A percentile compares a stretch with the other conserved stretches of the same genome.
These are phyloP conservation scores for Bombus confusus DNA, from an alignment of 1,140 invertebrate species.

Conservation along the genomic window DNA sequence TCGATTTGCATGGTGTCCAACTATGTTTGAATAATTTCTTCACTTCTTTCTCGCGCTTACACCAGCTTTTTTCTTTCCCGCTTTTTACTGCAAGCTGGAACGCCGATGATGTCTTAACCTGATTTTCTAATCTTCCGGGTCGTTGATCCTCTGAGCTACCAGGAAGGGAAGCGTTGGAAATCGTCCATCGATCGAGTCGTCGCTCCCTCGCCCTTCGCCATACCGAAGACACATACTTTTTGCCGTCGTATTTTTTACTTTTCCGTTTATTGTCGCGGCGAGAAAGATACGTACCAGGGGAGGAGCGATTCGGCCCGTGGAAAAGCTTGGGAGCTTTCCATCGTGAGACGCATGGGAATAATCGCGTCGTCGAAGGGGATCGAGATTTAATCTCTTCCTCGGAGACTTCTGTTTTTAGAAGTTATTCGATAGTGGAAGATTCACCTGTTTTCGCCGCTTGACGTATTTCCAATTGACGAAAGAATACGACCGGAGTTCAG, in stretches of 20 bases:
- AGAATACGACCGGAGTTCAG: too few relatives aligned
- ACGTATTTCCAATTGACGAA: too few relatives aligned
- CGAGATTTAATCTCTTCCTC: too few relatives aligned
- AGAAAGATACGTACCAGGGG: background rate
- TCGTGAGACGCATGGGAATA: background rate
- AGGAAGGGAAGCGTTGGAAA: background rate
- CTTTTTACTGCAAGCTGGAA: too few relatives aligned
- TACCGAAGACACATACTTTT: background rate
- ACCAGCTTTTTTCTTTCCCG: too few relatives aligned
- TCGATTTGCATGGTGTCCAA: background rate
- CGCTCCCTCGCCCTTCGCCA: background rate
- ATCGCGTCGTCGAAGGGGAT: background rate
- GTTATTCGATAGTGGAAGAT: too few relatives aligned
- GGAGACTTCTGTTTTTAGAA: too few relatives aligned
- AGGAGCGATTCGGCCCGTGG: background rate
- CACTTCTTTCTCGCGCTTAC: too few relatives aligned
- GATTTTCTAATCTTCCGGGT: background rate
- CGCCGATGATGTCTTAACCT: background rate
- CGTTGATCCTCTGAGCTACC: background rate
- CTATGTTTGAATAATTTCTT: too few relatives aligned
- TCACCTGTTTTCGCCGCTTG: too few relatives aligned
- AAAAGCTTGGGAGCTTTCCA: background rate
- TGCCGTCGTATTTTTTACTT: background rate
- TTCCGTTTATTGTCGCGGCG: background rate
- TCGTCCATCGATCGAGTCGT: background rate